phyloP scores from a whole-genome alignment of 2,113 vertebrate genomes.

The Percopsis transmontana region DNA sequence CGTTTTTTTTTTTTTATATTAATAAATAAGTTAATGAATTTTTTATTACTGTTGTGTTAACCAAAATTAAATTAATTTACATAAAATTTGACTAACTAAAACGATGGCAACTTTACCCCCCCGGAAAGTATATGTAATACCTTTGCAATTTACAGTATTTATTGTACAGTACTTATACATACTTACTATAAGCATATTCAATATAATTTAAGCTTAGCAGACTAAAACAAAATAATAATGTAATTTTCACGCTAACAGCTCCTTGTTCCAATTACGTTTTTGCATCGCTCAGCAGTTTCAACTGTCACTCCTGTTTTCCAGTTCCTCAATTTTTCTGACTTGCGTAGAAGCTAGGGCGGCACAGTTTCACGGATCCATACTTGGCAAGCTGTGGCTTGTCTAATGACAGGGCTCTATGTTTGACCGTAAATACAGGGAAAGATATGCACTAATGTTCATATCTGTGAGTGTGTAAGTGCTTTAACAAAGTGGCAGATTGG shows the following conservation, averaged over 20 bases:
- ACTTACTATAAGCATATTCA: background rate
- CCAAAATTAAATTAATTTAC: background rate
- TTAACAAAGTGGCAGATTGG: slow-evolving; percentile 49
- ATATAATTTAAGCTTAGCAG: background rate
- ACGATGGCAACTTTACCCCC: background rate
- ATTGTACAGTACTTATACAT: background rate
- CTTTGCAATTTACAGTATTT: background rate
- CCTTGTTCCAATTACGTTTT: background rate
- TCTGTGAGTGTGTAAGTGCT: slow-evolving; percentile 53
- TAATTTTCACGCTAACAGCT: background rate
- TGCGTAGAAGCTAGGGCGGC: slow-evolving; percentile 2
- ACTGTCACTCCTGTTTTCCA: slow-evolving; percentile 13
- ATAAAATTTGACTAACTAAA: background rate
- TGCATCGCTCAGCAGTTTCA: slow-evolving; percentile 18
- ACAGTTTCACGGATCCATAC: slow-evolving; percentile 17
- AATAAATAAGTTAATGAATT: background rate
- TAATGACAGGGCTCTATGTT: slow-evolving; percentile 44
- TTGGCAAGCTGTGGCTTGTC: slow-evolving; percentile 26
- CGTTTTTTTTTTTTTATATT: background rate
- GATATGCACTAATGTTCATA: slow-evolving; percentile 62
- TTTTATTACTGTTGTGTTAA: background rate
- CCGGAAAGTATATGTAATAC: background rate
- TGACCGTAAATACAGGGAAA: slow-evolving; percentile 41
- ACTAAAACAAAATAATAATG: background rate
- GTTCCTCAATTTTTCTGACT: slow-evolving; percentile 15